These are phyloP conservation scores for Eidolon helvum DNA, from an alignment of 2,113 vertebrate genomes.

Conservation along the genomic window DNA sequence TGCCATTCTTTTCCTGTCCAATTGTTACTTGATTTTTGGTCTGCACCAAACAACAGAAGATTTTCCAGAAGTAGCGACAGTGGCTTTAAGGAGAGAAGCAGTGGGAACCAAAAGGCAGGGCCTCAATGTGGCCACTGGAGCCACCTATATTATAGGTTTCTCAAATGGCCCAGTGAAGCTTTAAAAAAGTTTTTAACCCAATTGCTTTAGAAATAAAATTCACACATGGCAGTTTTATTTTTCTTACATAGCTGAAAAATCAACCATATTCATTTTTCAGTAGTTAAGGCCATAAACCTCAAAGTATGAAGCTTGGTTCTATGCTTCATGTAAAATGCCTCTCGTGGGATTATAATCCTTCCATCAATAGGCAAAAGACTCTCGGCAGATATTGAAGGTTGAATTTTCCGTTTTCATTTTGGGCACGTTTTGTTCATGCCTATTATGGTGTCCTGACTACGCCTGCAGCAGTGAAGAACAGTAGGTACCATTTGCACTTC, in stretches of 20 bases:
- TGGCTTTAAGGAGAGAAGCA: too few relatives aligned
- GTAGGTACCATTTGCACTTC: background rate
- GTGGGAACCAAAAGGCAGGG: too few relatives aligned
- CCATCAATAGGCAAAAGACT: background rate
- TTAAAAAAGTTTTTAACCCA: background rate
- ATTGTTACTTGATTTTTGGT: too few relatives aligned
- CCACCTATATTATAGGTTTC: background rate
- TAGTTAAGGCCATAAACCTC: background rate
- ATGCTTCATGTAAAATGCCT: background rate
- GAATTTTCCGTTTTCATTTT: background rate
- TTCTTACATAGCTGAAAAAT: background rate
- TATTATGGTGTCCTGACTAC: background rate
- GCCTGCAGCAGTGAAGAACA: background rate
- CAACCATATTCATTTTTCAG: background rate
- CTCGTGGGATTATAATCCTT: background rate
- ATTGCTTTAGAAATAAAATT: background rate
- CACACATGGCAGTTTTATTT: background rate
- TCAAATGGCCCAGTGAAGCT: background rate
- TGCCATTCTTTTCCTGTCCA: slow-evolving; percentile 83
- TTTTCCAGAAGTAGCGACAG: too few relatives aligned
- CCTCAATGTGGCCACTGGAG: too few relatives aligned
- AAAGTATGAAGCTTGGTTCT: background rate
- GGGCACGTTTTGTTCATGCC: background rate
- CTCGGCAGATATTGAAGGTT: background rate
- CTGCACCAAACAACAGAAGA: too few relatives aligned